Base-by-base conservation (phyloP, 2,888 invertebrate genomes). In the Sarcophaga subvicina region DNA sequence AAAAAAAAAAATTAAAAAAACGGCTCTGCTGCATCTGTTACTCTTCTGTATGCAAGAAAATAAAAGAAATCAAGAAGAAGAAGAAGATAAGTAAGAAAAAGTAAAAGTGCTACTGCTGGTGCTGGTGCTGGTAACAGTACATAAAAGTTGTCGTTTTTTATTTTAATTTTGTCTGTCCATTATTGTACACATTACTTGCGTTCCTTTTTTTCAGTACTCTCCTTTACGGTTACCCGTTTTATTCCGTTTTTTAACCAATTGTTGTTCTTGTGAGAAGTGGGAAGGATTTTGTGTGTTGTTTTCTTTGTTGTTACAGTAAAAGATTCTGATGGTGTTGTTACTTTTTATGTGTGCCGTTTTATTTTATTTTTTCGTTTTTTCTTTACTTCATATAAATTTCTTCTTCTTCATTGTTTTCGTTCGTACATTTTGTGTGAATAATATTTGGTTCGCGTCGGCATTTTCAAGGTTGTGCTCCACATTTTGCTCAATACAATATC, bases 381-480 rank as follows among this genome's bases (percentile, higher is more conserved):
- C 49, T 71, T 83, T 71, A 60, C 25, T 66, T 64, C 64, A 37
- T 77, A 64, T 79, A 79, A 83, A 83, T 83, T 79, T 79, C 83
- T 79, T 79, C 70, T 37, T 37, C 37, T 82, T 76, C 14, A 47
- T 69, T 69, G 63, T 62, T 63, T 37, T n/a, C 69, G 17, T 54
- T 14, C 54, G 17, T 54, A 8, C 10, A 10, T 66, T 71, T 70
- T 17, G 66, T 83, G 22, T 79, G 69, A 47, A 72, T 82, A 73
- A 80, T 85, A 85, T 85, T 85, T 85, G 85, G 85, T 85, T 85
- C 73, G 82, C 85, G 85, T 81, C 82, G 82, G 85, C 78, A 85
- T 82, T 85, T 78, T 85, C 85, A 85, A 85, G 85, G 85, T 85
- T 85, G 82, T 85, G 85, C 78, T 85, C 85, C 82, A 85, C 82